These are phyloP conservation scores for Conus ventricosus DNA, from an alignment of 1,140 invertebrate species.

Conservation along the genomic window DNA sequence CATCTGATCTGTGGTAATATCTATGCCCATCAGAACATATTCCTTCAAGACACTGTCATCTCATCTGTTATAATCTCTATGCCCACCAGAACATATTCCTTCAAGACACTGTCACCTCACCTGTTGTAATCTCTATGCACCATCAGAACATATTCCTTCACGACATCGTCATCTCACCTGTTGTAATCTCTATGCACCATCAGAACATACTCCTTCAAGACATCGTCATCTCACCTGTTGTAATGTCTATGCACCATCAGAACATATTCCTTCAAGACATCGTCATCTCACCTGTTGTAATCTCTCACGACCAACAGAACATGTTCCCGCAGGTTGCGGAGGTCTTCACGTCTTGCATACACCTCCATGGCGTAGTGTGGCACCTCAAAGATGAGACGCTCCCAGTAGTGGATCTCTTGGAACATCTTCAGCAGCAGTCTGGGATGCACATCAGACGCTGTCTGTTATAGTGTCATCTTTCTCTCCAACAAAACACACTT, in stretches of 20 bases:
- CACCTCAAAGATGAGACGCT: constrained; percentile 81
- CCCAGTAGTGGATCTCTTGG: constrained; percentile 83
- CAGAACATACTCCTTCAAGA: too few relatives aligned
- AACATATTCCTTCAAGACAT: not conserved
- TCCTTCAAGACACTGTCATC: constrained; percentile 78
- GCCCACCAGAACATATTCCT: too few relatives aligned
- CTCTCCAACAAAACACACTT: not conserved
- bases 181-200: too few relatives aligned
- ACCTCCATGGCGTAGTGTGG: constrained; percentile 79
- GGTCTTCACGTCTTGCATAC: constrained; percentile 80
- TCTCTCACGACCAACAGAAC: constrained; percentile 84
- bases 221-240: too few relatives aligned
- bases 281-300: constrained; percentile 82
- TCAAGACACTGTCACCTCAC: too few relatives aligned
- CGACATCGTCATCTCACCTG: too few relatives aligned
- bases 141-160: too few relatives aligned
- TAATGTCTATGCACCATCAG: not conserved
- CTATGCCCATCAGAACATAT: constrained; percentile 84
- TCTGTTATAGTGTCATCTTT: not conserved
- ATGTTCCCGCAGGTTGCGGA: constrained; percentile 83
- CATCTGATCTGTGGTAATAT: constrained; percentile 83
- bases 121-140: too few relatives aligned
- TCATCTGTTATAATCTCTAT: constrained; percentile 86
- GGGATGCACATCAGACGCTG: constrained; percentile 31
- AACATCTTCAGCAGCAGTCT: constrained; percentile 79